Percentiles rank a stretch among this genome's conserved stretches.
Evolutionary conservation across 2,113 vertebrate genomes (phyloP).

Genomic region (Thamnaconus septentrionalis): DNA sequence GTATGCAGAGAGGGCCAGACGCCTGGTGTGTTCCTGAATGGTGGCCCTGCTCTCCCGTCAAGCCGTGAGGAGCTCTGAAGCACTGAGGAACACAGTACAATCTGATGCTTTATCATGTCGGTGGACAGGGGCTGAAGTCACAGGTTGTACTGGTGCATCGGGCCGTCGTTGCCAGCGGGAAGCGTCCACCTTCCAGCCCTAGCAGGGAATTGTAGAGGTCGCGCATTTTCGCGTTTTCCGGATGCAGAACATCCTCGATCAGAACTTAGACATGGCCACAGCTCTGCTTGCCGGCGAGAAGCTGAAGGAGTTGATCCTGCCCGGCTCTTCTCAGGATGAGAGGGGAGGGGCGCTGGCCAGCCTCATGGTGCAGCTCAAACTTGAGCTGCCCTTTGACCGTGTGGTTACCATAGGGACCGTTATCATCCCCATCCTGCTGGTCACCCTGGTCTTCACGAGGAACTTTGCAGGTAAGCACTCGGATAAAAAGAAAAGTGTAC

Average conservation of each 20-base stretch:
- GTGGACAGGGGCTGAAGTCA: conserved; percentile 45
- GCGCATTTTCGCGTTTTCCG: conserved; percentile 41
- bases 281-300: conserved; percentile 97
- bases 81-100: conserved; percentile 24
- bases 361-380: conserved; percentile 93
- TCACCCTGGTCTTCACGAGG: conserved; percentile 97
- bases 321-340: conserved; percentile 92
- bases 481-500: not conserved
- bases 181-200: conserved; percentile 18
- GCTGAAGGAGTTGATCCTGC: conserved; percentile 97
- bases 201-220: conserved; percentile 33
- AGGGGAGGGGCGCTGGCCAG: conserved; percentile 87
- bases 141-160: too few relatives aligned
- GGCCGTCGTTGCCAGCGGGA: conserved; percentile 6
- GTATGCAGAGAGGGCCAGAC: not conserved
- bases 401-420: conserved; percentile 97
- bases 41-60: conserved; percentile 6
- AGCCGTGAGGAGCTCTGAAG: conserved; percentile 7
- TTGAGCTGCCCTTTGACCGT: conserved; percentile 96
- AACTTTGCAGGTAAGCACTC: conserved; percentile 96
- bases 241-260: conserved; percentile 98
- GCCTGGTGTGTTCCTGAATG: conserved; percentile 6
- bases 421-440: conserved; percentile 95
- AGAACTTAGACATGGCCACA: conserved; percentile 98
- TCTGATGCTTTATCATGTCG: conserved; percentile 9